Evolutionary conservation across 2,797 vertebrate species (phyloP), one percentile per base, ranked within the genome.

Genomic region (Lagocephalus sceleratus): DNA sequence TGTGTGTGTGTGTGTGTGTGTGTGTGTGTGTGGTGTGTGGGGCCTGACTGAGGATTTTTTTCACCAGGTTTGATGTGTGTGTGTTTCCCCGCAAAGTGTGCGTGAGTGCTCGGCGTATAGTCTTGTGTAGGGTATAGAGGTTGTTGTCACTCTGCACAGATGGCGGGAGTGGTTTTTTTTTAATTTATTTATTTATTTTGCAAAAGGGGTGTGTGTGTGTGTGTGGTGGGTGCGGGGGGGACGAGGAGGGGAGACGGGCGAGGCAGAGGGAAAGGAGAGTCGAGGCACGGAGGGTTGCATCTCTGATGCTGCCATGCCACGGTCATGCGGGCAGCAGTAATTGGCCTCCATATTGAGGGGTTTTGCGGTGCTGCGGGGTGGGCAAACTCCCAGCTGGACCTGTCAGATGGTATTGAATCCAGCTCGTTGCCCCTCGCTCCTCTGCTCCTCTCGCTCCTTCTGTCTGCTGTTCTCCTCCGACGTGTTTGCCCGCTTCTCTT

Each of bases 361-460:
- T 90, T 87, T 90, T 91, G 88, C 76, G 75, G 81, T 85, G 87
- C 88, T 88, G 87, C 82, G 76, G 88, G 87, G 86, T 81, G 89
- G 87, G 87, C 89, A 87, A 84, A 75, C 84, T 87, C 88, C 90
- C 91, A 92, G 89, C 87, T 91, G 91, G 89, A 91, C 87, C 86
- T 91, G 90, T 92, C 90, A 92, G 85, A 91, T 89, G 90, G 87
- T 85, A 91, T 92, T 84, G 82, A 86, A 83, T 92, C 87, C 91
- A 91, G 88, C 87, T 92, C 88, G 88, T 82, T 90, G 89, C 89
- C 89, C 89, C 82, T 80, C 83, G 72, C 75, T 86, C 73, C 78
- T 85, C 62, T 76, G 61, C 61, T 81, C 71, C 71, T 68, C 74
- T 65, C 68, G 55, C 57, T 74, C 63, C 68, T 66, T 74, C 69